Base-by-base conservation (phyloP, 2,113 vertebrate genomes). In the Ctenodactylus gundi region DNA sequence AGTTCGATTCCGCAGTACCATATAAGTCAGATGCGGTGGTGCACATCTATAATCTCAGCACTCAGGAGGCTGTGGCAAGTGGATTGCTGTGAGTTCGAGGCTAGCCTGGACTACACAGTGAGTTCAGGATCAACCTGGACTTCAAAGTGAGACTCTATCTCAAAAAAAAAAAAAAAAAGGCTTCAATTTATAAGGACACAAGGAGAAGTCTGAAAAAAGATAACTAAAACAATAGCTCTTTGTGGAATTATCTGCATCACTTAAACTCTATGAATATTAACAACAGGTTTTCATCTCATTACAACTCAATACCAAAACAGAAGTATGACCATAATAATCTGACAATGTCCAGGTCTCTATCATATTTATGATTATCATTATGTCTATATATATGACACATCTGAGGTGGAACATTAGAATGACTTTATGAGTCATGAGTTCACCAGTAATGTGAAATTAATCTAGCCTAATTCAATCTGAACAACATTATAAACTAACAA, bases 211-310 rank as follows among this genome's bases (percentile, higher is more conserved):
- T 90, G 44, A 95, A 91, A 89, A 44, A 93, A 82, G 95, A 92
- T 34, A 91, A 92, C 25, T 18, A 21, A 87, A 91, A 65, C 55
- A 93, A 87, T 9, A 86, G 39, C 12, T 87, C 20, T 83, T 94
- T 82, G 72, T 55, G 64, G 60, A 49, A 87, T 76, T 85, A 64
- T 80, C 53, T 39, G 83, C 70, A 41, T 87, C 11, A 75, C 34
- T 91, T 89, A 73, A 60, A 68, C 51, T 60, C n/a, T n/a, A n/a
- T n/a, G n/a, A 94, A 76, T 89, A 91, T 12, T 55, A 87, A 90
- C 53, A 86, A 6, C 12, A 94, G 18, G 75, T 75, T 94, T 94
- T 91, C 84, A 89, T 85, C 91, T 94, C 13, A 85, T 94, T 62
- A 65, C 21, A 93, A 65, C 31, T 57, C 85, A 92, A 58, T 2